Percentiles rank a stretch among this genome's conserved stretches.
phyloP scores from a whole-genome alignment of 2,888 invertebrate genomes.

The Pachydiplax longipennis region DNA sequence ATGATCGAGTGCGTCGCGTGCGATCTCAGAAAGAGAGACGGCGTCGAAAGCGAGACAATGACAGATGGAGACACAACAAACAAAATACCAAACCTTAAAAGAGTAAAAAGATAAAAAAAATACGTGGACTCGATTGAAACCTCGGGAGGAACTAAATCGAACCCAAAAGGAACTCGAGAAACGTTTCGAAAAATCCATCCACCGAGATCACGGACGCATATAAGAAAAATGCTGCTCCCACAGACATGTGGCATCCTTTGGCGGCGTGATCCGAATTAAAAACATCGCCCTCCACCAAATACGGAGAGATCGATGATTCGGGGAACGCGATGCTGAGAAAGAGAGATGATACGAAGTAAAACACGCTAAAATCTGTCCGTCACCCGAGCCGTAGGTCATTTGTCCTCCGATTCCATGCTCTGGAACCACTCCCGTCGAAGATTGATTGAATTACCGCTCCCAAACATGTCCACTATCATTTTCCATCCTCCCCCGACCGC shows the following conservation, averaged over 20 bases:
- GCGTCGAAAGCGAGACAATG: background rate
- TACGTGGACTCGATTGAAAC: background rate
- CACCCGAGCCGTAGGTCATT: background rate
- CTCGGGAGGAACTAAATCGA: background rate
- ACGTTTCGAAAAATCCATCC: background rate
- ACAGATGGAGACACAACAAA: background rate
- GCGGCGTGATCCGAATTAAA: background rate
- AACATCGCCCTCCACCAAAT: background rate
- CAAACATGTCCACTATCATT: background rate
- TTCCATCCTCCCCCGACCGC: background rate
- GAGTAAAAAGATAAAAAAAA: background rate
- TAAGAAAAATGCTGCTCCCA: background rate
- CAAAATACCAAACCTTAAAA: background rate
- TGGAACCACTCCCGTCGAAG: background rate
- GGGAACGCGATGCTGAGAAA: background rate
- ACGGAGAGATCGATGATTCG: background rate
- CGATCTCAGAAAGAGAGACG: background rate
- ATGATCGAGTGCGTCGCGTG: background rate
- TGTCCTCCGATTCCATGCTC: background rate
- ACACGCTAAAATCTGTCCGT: background rate
- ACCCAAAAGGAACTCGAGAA: no score
- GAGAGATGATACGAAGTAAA: background rate
- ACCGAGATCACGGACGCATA: background rate
- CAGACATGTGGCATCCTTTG: background rate
- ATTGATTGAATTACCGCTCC: background rate